Evolutionary conservation across 2,797 vertebrate genomes (phyloP).

Genomic region (Protonibea diacanthus): DNA sequence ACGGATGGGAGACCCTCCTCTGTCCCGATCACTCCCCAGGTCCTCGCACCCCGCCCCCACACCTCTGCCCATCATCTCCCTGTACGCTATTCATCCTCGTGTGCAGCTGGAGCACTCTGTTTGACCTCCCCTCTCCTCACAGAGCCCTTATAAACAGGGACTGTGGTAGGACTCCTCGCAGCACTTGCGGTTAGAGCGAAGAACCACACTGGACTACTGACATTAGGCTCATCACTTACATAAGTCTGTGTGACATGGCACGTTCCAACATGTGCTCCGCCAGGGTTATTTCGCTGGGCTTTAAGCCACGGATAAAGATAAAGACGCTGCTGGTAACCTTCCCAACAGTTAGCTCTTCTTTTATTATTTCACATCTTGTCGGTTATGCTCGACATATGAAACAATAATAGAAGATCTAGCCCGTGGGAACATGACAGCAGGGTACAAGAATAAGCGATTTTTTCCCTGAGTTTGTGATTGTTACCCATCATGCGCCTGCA

Average conservation of each 20-base stretch:
- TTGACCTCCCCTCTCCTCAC: slow-evolving; percentile 76
- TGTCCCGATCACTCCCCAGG: slow-evolving; percentile 68
- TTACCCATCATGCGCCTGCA: slow-evolving; percentile 40
- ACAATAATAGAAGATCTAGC: slow-evolving; percentile 20
- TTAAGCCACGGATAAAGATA: slow-evolving; percentile 43
- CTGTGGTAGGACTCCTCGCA: slow-evolving; percentile 61
- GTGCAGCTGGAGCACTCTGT: slow-evolving; percentile 83
- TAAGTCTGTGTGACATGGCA: slow-evolving; percentile 55
- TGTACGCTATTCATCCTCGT: slow-evolving; percentile 73
- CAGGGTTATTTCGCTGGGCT: slow-evolving; percentile 35
- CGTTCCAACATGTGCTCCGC: slow-evolving; percentile 20
- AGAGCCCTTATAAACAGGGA: slow-evolving; percentile 65
- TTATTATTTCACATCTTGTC: slow-evolving; percentile 36
- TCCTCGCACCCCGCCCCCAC: slow-evolving; percentile 58
- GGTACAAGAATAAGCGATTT: neutral
- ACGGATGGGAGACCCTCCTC: slow-evolving; percentile 62
- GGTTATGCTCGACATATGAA: slow-evolving; percentile 27
- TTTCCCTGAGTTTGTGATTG: neutral
- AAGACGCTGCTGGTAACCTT: slow-evolving; percentile 14
- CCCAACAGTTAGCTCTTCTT: neutral
- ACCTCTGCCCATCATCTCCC: slow-evolving; percentile 76
- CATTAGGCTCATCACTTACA: slow-evolving; percentile 59
- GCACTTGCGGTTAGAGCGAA: slow-evolving; percentile 54
- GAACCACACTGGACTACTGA: slow-evolving; percentile 53
- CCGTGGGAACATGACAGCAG: slow-evolving; percentile 4